Evolutionary conservation across 2,113 vertebrate genomes (phyloP).

Genomic region (Plecturocebus donacophilus): DNA sequence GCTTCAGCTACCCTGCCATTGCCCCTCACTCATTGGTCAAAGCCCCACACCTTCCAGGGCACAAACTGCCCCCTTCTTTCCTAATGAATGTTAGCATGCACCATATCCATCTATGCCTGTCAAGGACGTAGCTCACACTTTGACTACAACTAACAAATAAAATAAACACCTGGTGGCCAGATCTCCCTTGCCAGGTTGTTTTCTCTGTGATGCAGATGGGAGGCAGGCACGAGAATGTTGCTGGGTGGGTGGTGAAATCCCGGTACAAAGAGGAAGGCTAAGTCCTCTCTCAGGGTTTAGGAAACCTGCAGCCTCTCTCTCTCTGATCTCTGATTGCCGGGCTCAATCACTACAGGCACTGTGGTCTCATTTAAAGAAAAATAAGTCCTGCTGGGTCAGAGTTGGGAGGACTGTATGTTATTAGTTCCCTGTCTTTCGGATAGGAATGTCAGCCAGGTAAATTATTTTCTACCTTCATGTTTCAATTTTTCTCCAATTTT

Average conservation of each 20-base stretch:
- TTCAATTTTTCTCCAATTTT: background rate
- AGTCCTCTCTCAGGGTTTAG: background rate
- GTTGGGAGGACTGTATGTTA: background rate
- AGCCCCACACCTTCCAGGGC: background rate
- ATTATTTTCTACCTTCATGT: background rate
- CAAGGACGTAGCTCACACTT: background rate
- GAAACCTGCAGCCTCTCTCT: background rate
- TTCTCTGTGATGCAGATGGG: slow-evolving; percentile 10
- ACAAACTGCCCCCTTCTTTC: background rate
- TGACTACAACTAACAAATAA: background rate
- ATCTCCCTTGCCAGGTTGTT: background rate
- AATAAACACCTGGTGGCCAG: slow-evolving; percentile 52
- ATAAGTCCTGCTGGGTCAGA: background rate
- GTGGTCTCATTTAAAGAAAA: background rate
- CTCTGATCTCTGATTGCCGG: background rate
- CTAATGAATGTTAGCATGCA: background rate
- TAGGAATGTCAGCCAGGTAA: background rate
- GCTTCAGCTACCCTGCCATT: background rate
- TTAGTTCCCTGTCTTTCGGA: background rate
- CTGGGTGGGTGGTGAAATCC: background rate
- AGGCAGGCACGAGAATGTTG: background rate
- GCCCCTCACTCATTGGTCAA: background rate
- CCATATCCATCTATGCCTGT: background rate
- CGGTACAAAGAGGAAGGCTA: background rate
- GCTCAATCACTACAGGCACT: background rate